Percentiles rank a stretch among this genome's conserved stretches.
These are phyloP conservation scores for Spodoptera frugiperda DNA, from an alignment of 1,140 invertebrate genomes.

Conservation along the genomic window DNA sequence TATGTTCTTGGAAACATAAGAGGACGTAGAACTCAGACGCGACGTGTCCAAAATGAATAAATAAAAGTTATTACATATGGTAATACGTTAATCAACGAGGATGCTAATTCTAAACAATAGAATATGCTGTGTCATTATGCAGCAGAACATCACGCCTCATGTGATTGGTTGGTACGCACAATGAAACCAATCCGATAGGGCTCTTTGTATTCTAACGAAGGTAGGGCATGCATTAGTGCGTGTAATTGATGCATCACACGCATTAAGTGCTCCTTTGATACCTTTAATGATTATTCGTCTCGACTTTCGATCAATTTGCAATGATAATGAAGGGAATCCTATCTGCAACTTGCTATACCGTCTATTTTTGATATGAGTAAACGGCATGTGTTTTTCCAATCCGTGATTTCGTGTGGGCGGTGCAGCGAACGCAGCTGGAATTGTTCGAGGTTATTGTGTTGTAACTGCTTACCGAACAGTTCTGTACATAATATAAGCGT, in stretches of 20 bases:
- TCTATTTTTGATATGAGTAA: not conserved
- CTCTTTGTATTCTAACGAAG: constrained; percentile 78
- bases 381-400: constrained; percentile 30
- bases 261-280: constrained; percentile 51
- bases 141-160: constrained; percentile 59
- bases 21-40: not conserved
- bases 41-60: constrained; percentile 12
- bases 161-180: constrained; percentile 64
- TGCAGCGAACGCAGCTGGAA: constrained; percentile 31
- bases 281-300: constrained; percentile 56
- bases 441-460: constrained; percentile 35
- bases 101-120: constrained; percentile 60
- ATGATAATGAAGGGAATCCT: constrained; percentile 23
- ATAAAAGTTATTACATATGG: constrained; percentile 36
- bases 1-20: not conserved
- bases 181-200: constrained; percentile 65
- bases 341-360: not conserved
- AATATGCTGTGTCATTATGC: constrained; percentile 64
- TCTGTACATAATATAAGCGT: constrained; percentile 9
- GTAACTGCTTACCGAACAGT: constrained; percentile 32
- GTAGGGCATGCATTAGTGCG: constrained; percentile 65
- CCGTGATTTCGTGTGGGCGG: constrained; percentile 26
- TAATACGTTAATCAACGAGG: constrained; percentile 52
- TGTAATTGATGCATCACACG: constrained; percentile 64
- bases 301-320: constrained; percentile 38